A percentile compares a stretch with the other conserved stretches of the same genome.
phyloP scores from a whole-genome alignment of 2,888 invertebrate genomes.

The Drosophila maculinotata region DNA sequence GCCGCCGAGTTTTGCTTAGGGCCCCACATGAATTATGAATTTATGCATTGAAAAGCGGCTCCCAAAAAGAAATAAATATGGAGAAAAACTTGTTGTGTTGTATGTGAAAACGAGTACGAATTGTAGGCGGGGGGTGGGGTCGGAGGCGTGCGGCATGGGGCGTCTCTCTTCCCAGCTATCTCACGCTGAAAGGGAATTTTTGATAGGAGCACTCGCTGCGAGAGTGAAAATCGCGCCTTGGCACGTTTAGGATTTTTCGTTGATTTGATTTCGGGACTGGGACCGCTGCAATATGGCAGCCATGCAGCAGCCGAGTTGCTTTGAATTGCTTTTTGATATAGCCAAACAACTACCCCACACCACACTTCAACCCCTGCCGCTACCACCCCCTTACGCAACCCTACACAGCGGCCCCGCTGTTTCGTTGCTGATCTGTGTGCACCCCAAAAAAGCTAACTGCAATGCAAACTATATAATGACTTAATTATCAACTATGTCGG shows the following conservation, averaged over 20 bases:
- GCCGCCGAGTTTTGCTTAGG: slow-evolving; percentile 47
- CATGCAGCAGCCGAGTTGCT: slow-evolving; percentile 43
- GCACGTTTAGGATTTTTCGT: slow-evolving; percentile 77
- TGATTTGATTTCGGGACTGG: slow-evolving; percentile 76
- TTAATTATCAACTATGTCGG: no score
- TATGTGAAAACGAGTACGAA: slow-evolving; percentile 28
- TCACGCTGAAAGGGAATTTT: slow-evolving; percentile 69
- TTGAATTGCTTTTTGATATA: slow-evolving; percentile 60
- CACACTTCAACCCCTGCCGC: neutral
- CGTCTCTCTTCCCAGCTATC: slow-evolving; percentile 32
- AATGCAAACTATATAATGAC: no score
- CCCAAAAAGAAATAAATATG: slow-evolving; percentile 19
- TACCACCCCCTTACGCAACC: neutral
- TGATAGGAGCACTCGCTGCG: slow-evolving; percentile 58
- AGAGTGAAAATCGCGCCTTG: slow-evolving; percentile 39
- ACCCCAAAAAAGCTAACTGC: no score
- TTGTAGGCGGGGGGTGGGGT: slow-evolving; percentile 6
- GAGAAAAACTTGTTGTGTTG: slow-evolving; percentile 36
- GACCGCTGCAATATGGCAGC: slow-evolving; percentile 63
- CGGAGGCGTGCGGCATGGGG: slow-evolving; percentile 3
- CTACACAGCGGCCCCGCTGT: neutral
- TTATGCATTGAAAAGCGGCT: slow-evolving; percentile 74
- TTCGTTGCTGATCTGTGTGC: neutral
- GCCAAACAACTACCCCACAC: neutral
- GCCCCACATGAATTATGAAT: slow-evolving; percentile 76